Conservation (phyloP, 2,113 vertebrate genomes). For the Leucosticte australis region DNA sequence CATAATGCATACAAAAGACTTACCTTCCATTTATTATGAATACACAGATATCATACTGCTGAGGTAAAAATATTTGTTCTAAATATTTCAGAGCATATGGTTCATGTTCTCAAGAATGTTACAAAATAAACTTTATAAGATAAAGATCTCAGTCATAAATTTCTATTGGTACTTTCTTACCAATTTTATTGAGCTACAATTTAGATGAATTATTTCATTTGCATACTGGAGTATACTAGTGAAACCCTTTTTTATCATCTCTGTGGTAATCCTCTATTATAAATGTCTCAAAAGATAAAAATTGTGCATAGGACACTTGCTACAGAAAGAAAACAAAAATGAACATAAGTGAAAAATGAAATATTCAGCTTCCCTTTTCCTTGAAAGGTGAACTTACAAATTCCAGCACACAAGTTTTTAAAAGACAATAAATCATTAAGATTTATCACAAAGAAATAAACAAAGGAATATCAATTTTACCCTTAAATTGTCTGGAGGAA, state of each 20-base stretch:
- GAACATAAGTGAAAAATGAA: not conserved
- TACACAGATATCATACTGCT: not conserved
- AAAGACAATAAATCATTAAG: not conserved
- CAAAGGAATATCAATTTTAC: not conserved
- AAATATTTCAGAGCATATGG: not conserved
- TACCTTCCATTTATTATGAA: not conserved
- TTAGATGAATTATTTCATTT: not conserved
- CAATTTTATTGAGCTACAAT: not conserved
- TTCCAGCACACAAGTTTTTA: not conserved
- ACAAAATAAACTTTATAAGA: not conserved
- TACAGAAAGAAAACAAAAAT: not conserved
- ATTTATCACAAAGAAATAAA: not conserved
- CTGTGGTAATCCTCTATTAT: not conserved
- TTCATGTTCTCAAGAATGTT: not conserved
- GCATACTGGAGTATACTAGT: not conserved
- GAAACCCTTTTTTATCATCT: not conserved
- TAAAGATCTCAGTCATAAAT: not conserved
- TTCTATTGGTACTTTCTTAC: not conserved
- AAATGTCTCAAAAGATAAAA: not conserved
- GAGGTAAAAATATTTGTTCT: not conserved
- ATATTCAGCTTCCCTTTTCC: not conserved
- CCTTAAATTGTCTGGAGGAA: not conserved
- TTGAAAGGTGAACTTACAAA: not conserved
- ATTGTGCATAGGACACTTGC: not conserved
- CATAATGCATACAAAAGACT: not conserved